Evolutionary conservation across 2,113 vertebrate species (phyloP).

Genomic region (Spea bombifrons): DNA sequence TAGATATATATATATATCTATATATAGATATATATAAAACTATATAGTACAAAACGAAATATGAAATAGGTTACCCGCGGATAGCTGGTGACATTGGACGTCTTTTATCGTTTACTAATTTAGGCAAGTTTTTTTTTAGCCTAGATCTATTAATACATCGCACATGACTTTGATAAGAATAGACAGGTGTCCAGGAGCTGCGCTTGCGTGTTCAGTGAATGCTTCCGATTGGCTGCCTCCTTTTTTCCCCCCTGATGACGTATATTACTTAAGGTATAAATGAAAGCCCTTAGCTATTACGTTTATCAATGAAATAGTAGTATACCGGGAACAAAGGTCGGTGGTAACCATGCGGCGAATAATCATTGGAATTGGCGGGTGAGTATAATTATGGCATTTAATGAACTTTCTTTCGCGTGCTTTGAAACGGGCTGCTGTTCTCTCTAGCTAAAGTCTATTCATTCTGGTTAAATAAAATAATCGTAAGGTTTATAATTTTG

Average conservation of each 20-base stretch:
- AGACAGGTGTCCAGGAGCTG: constrained; percentile 56
- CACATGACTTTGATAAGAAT: background rate
- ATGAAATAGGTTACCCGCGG: too few relatives aligned
- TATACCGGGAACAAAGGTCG: constrained; percentile 41
- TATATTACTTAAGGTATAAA: constrained; percentile 51
- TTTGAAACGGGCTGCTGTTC: too few relatives aligned
- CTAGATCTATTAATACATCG: constrained; percentile 57
- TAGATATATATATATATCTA: too few relatives aligned
- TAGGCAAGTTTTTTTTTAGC: constrained; percentile 60
- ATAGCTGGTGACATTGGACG: constrained; percentile 54
- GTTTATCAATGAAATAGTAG: constrained; percentile 77
- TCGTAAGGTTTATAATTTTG: too few relatives aligned
- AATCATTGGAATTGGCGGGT: constrained; percentile 23
- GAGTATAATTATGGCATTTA: background rate
- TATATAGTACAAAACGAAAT: too few relatives aligned
- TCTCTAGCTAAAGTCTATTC: too few relatives aligned
- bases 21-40: too few relatives aligned
- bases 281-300: background rate
- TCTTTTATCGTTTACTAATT: constrained; percentile 62
- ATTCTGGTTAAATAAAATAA: too few relatives aligned
- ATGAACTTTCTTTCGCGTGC: too few relatives aligned
- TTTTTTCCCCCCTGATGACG: constrained; percentile 28
- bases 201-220: accelerated
- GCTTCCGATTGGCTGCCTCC: background rate
- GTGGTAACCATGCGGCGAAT: background rate